These are phyloP conservation scores for Antitype chi DNA, from an alignment of 2,888 invertebrate genomes.

Conservation along the genomic window DNA sequence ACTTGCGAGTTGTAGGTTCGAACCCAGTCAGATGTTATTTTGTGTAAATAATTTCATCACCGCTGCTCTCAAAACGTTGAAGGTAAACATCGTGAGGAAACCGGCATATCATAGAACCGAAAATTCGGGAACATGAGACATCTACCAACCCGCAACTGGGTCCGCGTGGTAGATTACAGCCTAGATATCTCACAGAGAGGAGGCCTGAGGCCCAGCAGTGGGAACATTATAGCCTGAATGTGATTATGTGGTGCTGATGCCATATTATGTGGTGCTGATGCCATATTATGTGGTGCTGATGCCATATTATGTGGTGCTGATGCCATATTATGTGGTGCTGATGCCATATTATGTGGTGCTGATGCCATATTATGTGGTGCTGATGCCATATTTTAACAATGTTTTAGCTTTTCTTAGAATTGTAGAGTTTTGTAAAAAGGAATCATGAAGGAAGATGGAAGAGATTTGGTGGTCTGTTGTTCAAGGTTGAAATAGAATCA, in stretches of 20 bases:
- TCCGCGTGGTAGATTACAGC: no score
- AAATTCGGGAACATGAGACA: no score
- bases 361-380: not conserved
- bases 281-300: not conserved
- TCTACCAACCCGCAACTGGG: no score
- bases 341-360: not conserved
- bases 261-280: not conserved
- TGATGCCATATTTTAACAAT: not conserved
- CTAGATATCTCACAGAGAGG: no score
- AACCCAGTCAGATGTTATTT: no score
- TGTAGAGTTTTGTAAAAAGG: not conserved
- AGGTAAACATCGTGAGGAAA: no score
- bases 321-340: not conserved
- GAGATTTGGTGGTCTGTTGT: not conserved
- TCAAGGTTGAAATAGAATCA: not conserved
- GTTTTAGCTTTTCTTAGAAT: not conserved
- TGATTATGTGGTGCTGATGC: not conserved
- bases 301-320: not conserved
- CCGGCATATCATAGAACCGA: no score
- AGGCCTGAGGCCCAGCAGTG: no score
- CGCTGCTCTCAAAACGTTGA: no score
- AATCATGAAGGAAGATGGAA: not conserved
- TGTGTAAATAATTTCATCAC: no score
- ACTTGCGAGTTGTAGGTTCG: no score
- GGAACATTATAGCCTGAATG: no score